Base-by-base conservation (phyloP, 2,888 invertebrate species). In the Odontocolon sp. region DNA sequence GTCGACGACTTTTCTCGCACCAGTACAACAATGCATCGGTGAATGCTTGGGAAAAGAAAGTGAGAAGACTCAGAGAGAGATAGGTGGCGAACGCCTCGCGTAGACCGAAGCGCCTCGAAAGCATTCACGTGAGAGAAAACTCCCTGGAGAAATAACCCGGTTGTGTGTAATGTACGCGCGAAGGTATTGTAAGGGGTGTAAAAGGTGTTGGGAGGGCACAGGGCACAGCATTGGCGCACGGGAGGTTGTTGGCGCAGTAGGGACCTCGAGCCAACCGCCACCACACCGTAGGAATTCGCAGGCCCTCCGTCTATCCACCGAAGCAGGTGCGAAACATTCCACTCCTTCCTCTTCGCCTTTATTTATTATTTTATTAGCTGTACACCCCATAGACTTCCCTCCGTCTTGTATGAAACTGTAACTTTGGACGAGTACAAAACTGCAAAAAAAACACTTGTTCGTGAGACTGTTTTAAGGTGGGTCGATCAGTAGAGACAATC, bases 61-160 rank as follows among this genome's bases (percentile, higher is more conserved):
- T 21, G 47, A 21, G 47, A 47, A 47, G 66, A 57, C 66, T 67
- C 69, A 72, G 67, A 54, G 42, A 52, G 54, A 38, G 42, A 50
- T 40, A 57, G 47, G 64, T 77, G 80, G 47, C 11, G 72, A 76
- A 74, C 67, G 63, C 69, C 73, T 73, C 57, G 77, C 56, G 52
- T 64, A 68, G 63, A 72, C 68, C 50, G 63, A 50, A 52, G 72
- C 63, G 61, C 63, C 33, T 16, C 36, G 68, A 45, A 28, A 61
- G 73, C 75, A 68, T 69, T 77, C 77, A 69, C 87, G 83, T 86
- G 87, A 80, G 87, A 86, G 86, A 86, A 87, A 87, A 86, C 85
- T 88, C 88, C 88, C 88, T 85, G 83, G 88, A 88, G 88, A 88
- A 88, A 88, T 88, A 88, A 88, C 86, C 87, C 61, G 82, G 83